Evolutionary conservation across 2,797 vertebrate genomes (phyloP), one percentile per base, ranked within the genome.

Genomic region (Chromis chromis): DNA sequence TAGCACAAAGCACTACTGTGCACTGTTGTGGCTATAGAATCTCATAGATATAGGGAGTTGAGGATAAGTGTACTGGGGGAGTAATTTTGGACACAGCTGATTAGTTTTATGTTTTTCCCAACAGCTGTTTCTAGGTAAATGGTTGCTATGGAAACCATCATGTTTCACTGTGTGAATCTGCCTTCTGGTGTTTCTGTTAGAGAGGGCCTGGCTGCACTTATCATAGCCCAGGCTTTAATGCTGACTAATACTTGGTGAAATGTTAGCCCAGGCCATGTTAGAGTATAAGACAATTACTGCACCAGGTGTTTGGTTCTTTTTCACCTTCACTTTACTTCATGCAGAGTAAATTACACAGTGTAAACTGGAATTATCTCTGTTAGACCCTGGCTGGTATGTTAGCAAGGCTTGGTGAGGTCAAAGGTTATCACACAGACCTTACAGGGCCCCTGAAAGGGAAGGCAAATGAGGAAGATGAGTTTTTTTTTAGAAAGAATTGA

Each of bases 121-220:
- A 36, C 69, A 50, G 65, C 54, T 57, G 27, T 54, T 59, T 48
- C 10, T 8, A 48, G 73, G 50, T 70, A 55, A 46, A 53, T 50
- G 1, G 75, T 69, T 79, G 33, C 64, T 60, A 62, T 78, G 68
- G 77, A 83, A 74, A 65, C 64, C 3, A 12, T 9, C 19, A 25
- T 65, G 25, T 63, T 66, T 76, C 54, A 72, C 67, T 12, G 24
- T 59, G 42, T 82, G 46, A 79, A 62, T 79, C 63, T 74, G 76
- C 74, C 79, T 74, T 52, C 73, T 70, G 78, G 78, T 85, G 83
- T 77, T 66, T 77, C 76, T 63, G 70, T 88, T 77, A 83, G 70
- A 67, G 70, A 40, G 19, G 48, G 31, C 49, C 21, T 42, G 21
- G 44, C 61, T 55, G 50, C 28, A 53, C 42, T 53, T 25, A 65